Evolutionary conservation across 1,140 invertebrate genomes (phyloP).

Genomic region (Lerema accius): DNA sequence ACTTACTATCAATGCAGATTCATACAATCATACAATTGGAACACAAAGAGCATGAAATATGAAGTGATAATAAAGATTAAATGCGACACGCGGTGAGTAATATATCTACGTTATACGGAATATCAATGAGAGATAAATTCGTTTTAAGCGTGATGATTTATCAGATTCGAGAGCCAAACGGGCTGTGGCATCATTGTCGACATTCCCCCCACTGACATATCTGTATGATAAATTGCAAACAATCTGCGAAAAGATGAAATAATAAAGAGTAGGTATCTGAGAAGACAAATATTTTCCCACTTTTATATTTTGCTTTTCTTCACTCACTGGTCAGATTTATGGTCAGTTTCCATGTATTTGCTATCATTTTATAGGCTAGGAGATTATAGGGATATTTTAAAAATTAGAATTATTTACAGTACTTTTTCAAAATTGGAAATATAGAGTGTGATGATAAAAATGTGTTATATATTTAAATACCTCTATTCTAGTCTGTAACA

Average conservation of each 20-base stretch:
- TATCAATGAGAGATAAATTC: slow-evolving; percentile 59
- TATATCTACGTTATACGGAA: slow-evolving; percentile 37
- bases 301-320: slow-evolving; percentile 5
- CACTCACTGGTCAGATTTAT: too few relatives aligned
- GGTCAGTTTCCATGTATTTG: too few relatives aligned
- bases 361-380: too few relatives aligned
- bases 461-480: too few relatives aligned
- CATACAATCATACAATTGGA: slow-evolving; percentile 6
- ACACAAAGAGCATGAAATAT: slow-evolving; percentile 22
- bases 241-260: slow-evolving; percentile 34
- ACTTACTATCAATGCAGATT: too few relatives aligned
- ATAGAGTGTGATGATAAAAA: too few relatives aligned
- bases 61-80: slow-evolving; percentile 25
- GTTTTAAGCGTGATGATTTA: slow-evolving; percentile 66
- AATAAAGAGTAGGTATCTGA: slow-evolving; percentile 32
- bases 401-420: too few relatives aligned
- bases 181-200: slow-evolving; percentile 56
- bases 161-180: slow-evolving; percentile 47
- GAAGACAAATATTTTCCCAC: slow-evolving; percentile 18
- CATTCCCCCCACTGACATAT: slow-evolving; percentile 53
- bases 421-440: too few relatives aligned
- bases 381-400: too few relatives aligned
- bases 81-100: slow-evolving; percentile 18
- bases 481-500: too few relatives aligned
- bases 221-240: slow-evolving; percentile 54